phyloP scores from a whole-genome alignment of 2,797 vertebrate genomes.

The Lagodon rhomboides region DNA sequence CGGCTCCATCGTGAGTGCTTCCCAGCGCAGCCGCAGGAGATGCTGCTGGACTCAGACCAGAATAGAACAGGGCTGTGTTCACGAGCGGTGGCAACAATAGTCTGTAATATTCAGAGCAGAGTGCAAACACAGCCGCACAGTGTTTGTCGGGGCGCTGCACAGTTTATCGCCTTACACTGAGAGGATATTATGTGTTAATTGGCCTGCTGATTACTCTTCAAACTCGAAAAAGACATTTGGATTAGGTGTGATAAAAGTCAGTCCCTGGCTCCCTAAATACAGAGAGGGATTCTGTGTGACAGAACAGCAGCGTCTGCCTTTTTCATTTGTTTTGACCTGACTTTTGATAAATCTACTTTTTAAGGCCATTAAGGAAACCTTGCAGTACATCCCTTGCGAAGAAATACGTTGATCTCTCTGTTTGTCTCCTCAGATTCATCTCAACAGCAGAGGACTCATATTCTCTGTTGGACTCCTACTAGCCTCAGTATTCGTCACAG shows the following conservation, averaged over 20 bases:
- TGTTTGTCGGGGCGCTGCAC: not conserved
- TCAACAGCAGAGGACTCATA: constrained; percentile 95
- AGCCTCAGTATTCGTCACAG: constrained; percentile 95
- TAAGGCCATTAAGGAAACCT: not conserved
- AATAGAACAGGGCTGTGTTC: constrained; percentile 37
- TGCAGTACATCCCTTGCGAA: not conserved
- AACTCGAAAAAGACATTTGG: not conserved
- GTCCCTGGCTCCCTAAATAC: not conserved
- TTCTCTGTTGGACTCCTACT: constrained; percentile 94
- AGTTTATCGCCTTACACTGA: not conserved
- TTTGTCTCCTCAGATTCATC: constrained; percentile 86
- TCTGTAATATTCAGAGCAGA: constrained; percentile 13
- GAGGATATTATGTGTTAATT: not conserved
- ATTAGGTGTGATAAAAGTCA: not conserved
- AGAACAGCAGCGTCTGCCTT: not conserved
- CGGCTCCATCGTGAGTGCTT: constrained; percentile 92
- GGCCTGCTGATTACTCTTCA: not conserved
- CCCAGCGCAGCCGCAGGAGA: constrained; percentile 30
- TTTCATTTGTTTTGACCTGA: not conserved
- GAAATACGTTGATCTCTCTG: not conserved
- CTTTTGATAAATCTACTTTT: not conserved
- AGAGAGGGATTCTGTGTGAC: not conserved
- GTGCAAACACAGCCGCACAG: not conserved
- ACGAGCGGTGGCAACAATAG: constrained; percentile 3
- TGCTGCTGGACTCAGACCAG: constrained; percentile 29